phyloP scores from a whole-genome alignment of 1,140 invertebrate species.

The Armadillidium nasatum region DNA sequence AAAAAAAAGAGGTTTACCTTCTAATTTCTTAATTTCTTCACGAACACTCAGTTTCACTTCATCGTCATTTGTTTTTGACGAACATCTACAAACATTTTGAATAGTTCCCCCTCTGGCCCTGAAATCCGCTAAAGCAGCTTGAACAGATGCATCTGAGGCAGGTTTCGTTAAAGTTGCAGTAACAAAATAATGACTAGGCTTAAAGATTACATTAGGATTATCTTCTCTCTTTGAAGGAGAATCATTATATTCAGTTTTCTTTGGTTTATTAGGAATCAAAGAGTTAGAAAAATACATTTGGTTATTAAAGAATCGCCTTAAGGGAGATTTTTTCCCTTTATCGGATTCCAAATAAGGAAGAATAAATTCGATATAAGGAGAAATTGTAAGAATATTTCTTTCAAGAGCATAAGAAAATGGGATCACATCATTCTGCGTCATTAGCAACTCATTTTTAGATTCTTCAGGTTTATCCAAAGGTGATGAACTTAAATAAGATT shows the following conservation, averaged over 20 bases:
- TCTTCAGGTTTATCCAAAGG: constrained; percentile 37
- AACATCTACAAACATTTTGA: constrained; percentile 28
- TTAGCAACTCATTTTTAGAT: too few relatives aligned
- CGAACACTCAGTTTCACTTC: too few relatives aligned
- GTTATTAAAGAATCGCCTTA: constrained; percentile 71
- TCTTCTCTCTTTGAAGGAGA: constrained; percentile 28
- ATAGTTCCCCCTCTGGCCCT: constrained; percentile 69
- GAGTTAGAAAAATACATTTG: constrained; percentile 69
- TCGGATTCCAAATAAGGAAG: constrained; percentile 86
- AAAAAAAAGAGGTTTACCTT: too few relatives aligned
- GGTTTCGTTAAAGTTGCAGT: constrained; percentile 62
- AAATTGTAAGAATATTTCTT: constrained; percentile 71
- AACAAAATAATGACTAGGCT: constrained; percentile 65
- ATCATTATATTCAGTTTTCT: constrained; percentile 52
- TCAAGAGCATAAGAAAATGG: constrained; percentile 68
- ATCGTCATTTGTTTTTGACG: background rate
- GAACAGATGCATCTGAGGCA: constrained; percentile 58
- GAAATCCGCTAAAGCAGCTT: constrained; percentile 73
- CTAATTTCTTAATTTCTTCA: too few relatives aligned
- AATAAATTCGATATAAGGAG: constrained; percentile 76
- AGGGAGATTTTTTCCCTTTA: constrained; percentile 66
- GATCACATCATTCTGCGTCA: background rate
- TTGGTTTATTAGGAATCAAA: constrained; percentile 46
- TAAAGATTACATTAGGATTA: constrained; percentile 32
- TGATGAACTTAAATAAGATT: constrained; percentile 46